phyloP scores from a whole-genome alignment of 2,113 vertebrate genomes.

The Motacilla tschutschensis region DNA sequence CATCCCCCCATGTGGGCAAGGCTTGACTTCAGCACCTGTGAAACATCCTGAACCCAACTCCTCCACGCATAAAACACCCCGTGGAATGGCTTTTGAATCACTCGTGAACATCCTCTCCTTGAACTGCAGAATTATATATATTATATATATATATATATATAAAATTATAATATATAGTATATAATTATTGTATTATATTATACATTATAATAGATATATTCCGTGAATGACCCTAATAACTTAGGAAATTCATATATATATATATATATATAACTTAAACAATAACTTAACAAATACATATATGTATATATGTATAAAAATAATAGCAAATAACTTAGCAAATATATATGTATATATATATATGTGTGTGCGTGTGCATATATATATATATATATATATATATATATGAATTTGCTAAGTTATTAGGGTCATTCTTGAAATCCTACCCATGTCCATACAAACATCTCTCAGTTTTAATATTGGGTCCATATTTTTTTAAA shows the following conservation, averaged over 20 bases:
- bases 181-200: too few relatives aligned
- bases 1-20: rapidly evolving
- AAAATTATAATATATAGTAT: too few relatives aligned
- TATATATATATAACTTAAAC: too few relatives aligned
- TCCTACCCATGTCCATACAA: background rate
- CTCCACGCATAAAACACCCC: background rate
- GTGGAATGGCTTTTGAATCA: rapidly evolving
- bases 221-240: background rate
- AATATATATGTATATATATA: background rate
- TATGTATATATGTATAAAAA: background rate
- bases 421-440: background rate
- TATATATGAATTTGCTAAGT: background rate
- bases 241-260: too few relatives aligned
- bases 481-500: background rate
- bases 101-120: background rate
- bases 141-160: too few relatives aligned
- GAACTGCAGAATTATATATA: too few relatives aligned
- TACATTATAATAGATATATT: background rate
- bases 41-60: background rate
- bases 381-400: too few relatives aligned
- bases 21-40: too few relatives aligned
- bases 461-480: background rate
- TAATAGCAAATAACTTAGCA: background rate
- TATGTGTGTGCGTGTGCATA: too few relatives aligned
- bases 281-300: background rate